Conservation (phyloP, 2,888 invertebrate genomes). For the Cremastinae sp. region DNA sequence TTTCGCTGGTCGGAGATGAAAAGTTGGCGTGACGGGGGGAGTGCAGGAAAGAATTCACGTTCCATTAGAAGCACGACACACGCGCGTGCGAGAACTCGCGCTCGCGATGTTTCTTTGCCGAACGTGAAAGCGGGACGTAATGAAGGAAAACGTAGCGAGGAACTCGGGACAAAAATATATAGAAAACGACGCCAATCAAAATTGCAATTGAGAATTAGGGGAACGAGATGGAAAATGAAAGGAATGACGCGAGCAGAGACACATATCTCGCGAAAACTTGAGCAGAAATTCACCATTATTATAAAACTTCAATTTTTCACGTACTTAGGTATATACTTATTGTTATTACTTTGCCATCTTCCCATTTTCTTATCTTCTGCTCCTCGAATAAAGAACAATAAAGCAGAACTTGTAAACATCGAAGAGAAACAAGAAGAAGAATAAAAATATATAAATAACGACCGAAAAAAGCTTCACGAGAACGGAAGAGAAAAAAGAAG, state of each 20-base stretch:
- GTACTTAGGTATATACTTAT: too few relatives aligned
- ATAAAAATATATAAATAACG: constrained; percentile 11
- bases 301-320: too few relatives aligned
- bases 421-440: neutral
- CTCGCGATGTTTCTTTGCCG: constrained; percentile 15
- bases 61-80: constrained; percentile 31
- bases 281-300: constrained; percentile 35
- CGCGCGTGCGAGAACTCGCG: constrained; percentile 6
- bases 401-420: too few relatives aligned
- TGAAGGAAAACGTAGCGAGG: constrained; percentile 24
- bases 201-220: constrained; percentile 48
- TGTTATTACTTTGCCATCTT: too few relatives aligned
- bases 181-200: constrained; percentile 61
- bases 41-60: constrained; percentile 11
- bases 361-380: constrained; percentile 6
- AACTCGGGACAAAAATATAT: constrained; percentile 21
- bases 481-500: constrained; percentile 11
- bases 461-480: constrained; percentile 14
- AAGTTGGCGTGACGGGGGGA: neutral
- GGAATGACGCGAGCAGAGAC: neutral
- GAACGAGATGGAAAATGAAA: constrained; percentile 20
- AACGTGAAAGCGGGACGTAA: constrained; percentile 23
- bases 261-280: neutral
- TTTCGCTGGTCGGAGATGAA: neutral
- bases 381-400: too few relatives aligned